Conservation (phyloP, 2,888 invertebrate species). For the Sarcophaga variegata region DNA sequence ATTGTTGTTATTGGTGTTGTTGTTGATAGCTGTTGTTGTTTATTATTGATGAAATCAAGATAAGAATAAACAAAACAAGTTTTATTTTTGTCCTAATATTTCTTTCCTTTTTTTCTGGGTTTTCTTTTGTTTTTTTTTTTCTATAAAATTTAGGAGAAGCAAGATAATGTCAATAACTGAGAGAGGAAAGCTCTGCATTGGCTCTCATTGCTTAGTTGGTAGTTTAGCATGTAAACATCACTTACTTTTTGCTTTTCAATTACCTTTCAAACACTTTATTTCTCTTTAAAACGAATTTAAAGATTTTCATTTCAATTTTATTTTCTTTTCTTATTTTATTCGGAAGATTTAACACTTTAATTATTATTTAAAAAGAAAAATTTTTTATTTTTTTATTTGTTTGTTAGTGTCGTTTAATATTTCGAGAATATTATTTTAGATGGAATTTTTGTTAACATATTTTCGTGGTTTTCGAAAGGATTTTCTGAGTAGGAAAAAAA, state of each 20-base stretch:
- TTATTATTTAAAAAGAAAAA: background rate
- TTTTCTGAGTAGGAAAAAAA: background rate
- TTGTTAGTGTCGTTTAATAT: slow-evolving; percentile 10
- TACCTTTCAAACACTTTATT: background rate
- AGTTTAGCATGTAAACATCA: background rate
- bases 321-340: slow-evolving; percentile 20
- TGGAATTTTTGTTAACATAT: background rate
- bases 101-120: background rate
- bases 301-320: background rate
- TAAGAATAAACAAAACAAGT: slow-evolving; percentile 58
- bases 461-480: background rate
- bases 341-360: slow-evolving; percentile 13
- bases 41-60: slow-evolving; percentile 23
- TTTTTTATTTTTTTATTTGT: background rate
- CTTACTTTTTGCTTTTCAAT: slow-evolving; percentile 4
- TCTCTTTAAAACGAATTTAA: too few relatives aligned
- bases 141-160: background rate
- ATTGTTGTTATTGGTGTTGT: slow-evolving; percentile 8
- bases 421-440: background rate
- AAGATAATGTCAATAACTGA: background rate
- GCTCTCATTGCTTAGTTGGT: background rate
- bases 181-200: background rate
- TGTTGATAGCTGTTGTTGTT: background rate
- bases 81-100: slow-evolving; percentile 9
- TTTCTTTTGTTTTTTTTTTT: background rate